A percentile compares a stretch with the other conserved stretches of the same genome.
phyloP scores from a whole-genome alignment of 2,797 vertebrate genomes.

The Pangasius djambal region DNA sequence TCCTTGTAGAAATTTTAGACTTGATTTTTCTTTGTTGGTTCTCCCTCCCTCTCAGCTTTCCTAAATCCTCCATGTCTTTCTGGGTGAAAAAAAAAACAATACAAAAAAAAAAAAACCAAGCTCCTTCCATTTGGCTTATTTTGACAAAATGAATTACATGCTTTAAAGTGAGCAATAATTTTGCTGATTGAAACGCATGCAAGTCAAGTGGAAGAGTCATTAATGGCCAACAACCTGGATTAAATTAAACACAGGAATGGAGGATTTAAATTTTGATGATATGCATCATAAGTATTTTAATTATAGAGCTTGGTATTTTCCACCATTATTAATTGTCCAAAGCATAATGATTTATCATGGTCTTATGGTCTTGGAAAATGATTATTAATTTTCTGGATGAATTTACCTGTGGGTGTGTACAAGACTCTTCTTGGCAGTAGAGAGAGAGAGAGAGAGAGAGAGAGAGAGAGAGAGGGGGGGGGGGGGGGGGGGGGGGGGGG shows the following conservation, averaged over 20 bases:
- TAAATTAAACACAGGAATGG: conserved; percentile 68
- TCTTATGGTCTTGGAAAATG: conserved; percentile 84
- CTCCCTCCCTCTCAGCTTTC: not conserved
- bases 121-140: conserved; percentile 47
- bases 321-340: conserved; percentile 94
- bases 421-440: conserved; percentile 81
- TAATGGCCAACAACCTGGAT: conserved; percentile 59
- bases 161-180: conserved; percentile 57
- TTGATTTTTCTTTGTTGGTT: not conserved
- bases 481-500: conserved; percentile 39
- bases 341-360: conserved; percentile 94
- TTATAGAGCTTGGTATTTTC: conserved; percentile 87
- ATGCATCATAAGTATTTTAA: conserved; percentile 85
- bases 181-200: conserved; percentile 56
- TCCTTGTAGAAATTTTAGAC: not conserved
- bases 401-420: conserved; percentile 92
- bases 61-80: not conserved
- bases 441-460: conserved; percentile 18
- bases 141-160: conserved; percentile 53
- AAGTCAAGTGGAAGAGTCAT: conserved; percentile 60
- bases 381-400: conserved; percentile 98
- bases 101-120: not conserved
- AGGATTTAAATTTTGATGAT: conserved; percentile 82
- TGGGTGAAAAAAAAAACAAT: not conserved
- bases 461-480: conserved; percentile 36